Evolutionary conservation across 2,113 vertebrate species (phyloP).

Genomic region (Mustela lutreola): DNA sequence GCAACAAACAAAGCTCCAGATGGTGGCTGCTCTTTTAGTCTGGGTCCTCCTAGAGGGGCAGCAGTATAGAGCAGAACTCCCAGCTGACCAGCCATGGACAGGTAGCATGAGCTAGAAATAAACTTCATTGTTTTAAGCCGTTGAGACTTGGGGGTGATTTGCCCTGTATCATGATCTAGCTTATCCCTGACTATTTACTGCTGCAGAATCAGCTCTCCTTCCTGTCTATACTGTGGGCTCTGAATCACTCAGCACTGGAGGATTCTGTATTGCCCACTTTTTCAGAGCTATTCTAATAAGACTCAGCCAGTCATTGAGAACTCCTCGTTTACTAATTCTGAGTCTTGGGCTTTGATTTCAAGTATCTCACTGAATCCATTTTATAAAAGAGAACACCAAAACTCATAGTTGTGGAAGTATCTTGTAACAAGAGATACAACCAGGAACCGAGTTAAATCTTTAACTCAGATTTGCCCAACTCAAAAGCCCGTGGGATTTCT

Average conservation of each 20-base stretch:
- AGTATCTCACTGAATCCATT: background rate
- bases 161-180: background rate
- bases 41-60: background rate
- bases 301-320: background rate
- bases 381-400: background rate
- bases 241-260: background rate
- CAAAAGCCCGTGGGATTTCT: background rate
- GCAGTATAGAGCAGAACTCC: background rate
- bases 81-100: background rate
- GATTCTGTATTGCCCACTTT: background rate
- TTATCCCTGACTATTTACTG: background rate
- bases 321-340: background rate
- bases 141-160: background rate
- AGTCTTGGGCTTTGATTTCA: background rate
- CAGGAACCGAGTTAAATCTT: background rate
- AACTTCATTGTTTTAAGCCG: background rate
- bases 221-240: background rate
- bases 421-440: background rate
- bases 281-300: background rate
- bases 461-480: background rate
- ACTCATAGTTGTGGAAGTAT: background rate
- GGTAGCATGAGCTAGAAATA: background rate
- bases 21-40: background rate
- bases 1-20: background rate
- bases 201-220: no score